Conservation (phyloP, 2,888 invertebrate genomes). For the Eupithecia exiguata region DNA sequence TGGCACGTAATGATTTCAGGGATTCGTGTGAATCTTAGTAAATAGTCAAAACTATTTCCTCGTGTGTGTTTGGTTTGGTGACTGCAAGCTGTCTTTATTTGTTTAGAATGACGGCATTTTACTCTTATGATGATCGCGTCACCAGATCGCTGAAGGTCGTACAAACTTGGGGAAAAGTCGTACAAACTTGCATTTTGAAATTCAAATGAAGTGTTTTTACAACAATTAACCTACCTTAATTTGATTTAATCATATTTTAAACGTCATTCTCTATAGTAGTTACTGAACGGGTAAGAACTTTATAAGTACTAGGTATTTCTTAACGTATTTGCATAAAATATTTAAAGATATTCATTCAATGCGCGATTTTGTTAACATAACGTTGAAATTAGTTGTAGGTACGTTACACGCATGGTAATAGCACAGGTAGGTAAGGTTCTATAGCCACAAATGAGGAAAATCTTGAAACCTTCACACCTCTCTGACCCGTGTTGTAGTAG, state of each 20-base stretch:
- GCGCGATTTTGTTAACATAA: background rate
- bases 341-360: background rate
- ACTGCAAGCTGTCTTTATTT: constrained; percentile 54
- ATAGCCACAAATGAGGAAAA: background rate
- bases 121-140: constrained; percentile 55
- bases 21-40: background rate
- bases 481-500: background rate
- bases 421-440: background rate
- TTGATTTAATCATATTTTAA: background rate
- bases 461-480: background rate
- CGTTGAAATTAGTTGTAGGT: background rate
- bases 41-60: background rate
- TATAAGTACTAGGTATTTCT: background rate
- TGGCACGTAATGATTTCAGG: background rate
- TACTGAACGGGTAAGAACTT: background rate
- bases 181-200: constrained; percentile 38
- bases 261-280: background rate
- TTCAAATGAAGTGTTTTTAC: background rate
- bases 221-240: background rate
- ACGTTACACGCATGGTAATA: background rate
- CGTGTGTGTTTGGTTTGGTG: background rate
- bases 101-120: constrained; percentile 61
- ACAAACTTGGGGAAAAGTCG: constrained; percentile 64
- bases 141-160: constrained; percentile 68
- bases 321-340: constrained; percentile 1